Evolutionary conservation across 2,113 vertebrate genomes (phyloP), one percentile per base, ranked within the genome.

Genomic region (Ameiurus melas): DNA sequence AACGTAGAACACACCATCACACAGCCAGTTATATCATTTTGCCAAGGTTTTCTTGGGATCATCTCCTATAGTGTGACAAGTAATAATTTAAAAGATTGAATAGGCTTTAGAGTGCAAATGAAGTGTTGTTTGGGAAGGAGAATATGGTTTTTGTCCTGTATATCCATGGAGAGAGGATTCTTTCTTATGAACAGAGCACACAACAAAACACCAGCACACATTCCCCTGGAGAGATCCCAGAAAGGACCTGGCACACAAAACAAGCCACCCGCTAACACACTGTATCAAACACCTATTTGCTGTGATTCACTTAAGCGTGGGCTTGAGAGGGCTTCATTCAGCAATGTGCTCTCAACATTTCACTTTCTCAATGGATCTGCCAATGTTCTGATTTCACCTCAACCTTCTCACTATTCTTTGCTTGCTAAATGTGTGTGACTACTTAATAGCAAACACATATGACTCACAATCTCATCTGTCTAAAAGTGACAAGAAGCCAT

Each of bases 201-300:
- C 39, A 91, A 88, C 83, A 92, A 89, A 91, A 89, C 75, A 62
- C 64, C 78, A 86, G 84, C 75, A 89, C 78, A 91, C 22, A 78
- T 57, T 79, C 19, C 75, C n/a, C 91, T 87, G 88, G 25, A 64
- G 86, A 80, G 92, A 90, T 92, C 80, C 68, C 73, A 82, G 39
- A 33, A 51, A 86, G 62, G 88, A 87, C 51, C 89, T 81, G 89
- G 84, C 73, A 82, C 80, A 19, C 51, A 43, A 84, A 77, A 57
- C 66, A 60, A 84, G 55, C 87, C 88, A 94, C 93, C 88, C 92
- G 92, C 85, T 90, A 91, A 92, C 86, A 58, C 62, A 58, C 70
- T 71, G 82, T 89, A 91, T 47, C 86, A 88, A 84, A 47, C 51
- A 90, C 78, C 75, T 84, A 86, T 77, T 86, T 86, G 90, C 64